Percentiles rank a stretch among this genome's conserved stretches.
phyloP scores from a whole-genome alignment of 2,797 vertebrate species.

The Pseudochaenichthys georgianus region DNA sequence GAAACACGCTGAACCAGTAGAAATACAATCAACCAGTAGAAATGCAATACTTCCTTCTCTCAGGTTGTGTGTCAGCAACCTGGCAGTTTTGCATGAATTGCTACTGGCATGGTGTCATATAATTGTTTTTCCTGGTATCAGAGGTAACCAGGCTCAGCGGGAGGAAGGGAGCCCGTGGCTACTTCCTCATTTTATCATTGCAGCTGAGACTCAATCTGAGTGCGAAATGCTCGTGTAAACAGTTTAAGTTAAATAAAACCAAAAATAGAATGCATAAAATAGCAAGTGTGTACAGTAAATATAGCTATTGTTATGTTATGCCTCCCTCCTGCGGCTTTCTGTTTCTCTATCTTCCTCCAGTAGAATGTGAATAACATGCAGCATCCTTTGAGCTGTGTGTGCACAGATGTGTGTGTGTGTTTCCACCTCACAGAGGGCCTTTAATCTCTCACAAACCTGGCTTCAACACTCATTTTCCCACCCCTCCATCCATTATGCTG shows the following conservation, averaged over 20 bases:
- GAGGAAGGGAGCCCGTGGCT: neutral
- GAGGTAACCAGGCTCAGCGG: constrained; percentile 17
- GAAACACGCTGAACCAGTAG: neutral
- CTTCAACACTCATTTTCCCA: constrained; percentile 66
- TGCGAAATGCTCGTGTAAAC: neutral
- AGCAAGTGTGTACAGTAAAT: neutral
- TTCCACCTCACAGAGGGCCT: constrained; percentile 37
- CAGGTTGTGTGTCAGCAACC: constrained; percentile 4
- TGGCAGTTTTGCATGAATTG: neutral
- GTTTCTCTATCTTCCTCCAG: constrained; percentile 13
- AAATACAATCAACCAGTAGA: neutral
- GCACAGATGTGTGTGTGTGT: neutral
- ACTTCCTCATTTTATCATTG: neutral
- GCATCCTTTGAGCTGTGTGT: constrained; percentile 22
- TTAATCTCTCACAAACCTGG: constrained; percentile 73
- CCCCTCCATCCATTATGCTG: constrained; percentile 69
- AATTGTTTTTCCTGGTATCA: neutral
- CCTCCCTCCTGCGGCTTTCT: constrained; percentile 13
- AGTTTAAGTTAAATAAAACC: constrained; percentile 9
- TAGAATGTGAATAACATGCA: constrained; percentile 40
- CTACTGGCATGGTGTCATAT: neutral
- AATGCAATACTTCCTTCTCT: neutral
- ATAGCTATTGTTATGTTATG: neutral
- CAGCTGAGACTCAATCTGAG: constrained; percentile 6
- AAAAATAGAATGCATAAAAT: neutral